Evolutionary conservation across 92 coral and sea anemone species (phyloP).

Genomic region (Zoanthus solanderi): DNA sequence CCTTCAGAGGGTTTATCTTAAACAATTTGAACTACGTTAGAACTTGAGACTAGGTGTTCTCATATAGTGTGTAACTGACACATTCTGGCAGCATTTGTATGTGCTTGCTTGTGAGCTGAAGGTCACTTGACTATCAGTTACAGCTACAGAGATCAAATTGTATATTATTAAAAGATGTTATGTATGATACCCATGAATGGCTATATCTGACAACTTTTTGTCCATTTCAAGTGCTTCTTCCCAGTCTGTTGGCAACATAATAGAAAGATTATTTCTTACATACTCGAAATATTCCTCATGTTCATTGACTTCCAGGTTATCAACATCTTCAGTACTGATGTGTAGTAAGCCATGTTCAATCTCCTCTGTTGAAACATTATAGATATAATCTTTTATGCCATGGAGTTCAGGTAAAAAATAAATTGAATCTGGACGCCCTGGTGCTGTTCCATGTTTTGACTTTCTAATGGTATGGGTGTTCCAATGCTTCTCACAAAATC

Average conservation of each 20-base stretch:
- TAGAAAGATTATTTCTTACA: constrained; percentile 29
- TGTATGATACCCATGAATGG: constrained; percentile 40
- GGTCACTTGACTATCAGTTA: background rate
- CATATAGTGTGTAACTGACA: background rate
- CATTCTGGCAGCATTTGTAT: background rate
- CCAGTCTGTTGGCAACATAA: constrained; percentile 35
- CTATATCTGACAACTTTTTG: constrained; percentile 33
- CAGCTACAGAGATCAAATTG: constrained; percentile 2
- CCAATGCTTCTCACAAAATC: constrained; percentile 59
- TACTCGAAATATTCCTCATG: constrained; percentile 40
- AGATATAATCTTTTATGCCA: constrained; percentile 35
- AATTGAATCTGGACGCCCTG: constrained; percentile 62
- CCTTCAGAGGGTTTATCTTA: background rate
- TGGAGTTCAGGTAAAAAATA: constrained; percentile 58
- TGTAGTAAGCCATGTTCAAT: constrained; percentile 3
- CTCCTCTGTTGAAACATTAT: background rate
- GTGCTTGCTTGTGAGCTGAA: constrained; percentile 8
- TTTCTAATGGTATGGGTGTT: constrained; percentile 59
- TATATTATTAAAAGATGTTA: background rate
- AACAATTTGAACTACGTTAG: background rate
- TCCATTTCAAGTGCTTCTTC: constrained; percentile 42
- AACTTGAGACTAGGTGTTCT: background rate
- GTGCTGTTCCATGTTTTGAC: constrained; percentile 50
- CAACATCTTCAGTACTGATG: background rate
- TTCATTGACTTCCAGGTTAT: background rate